Percentiles rank a stretch among this genome's conserved stretches.
phyloP scores from a whole-genome alignment of 1,140 invertebrate species.

The Zelostemma sp. region DNA sequence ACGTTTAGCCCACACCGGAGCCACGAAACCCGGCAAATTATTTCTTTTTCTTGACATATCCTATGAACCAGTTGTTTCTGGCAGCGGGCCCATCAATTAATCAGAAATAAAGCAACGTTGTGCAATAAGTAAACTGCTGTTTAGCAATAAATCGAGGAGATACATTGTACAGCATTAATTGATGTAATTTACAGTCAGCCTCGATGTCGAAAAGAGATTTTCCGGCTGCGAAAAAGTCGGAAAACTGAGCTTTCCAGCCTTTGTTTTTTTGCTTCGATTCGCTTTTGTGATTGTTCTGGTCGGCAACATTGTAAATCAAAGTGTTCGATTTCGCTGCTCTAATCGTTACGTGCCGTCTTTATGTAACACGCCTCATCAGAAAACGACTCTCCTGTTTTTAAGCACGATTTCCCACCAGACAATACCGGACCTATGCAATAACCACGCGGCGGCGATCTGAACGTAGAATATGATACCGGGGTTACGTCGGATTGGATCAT shows the following conservation, averaged over 20 bases:
- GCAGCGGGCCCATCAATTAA: constrained; percentile 19
- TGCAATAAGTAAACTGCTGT: constrained; percentile 5
- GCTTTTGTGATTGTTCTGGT: neutral
- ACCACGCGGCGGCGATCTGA: constrained; percentile 10
- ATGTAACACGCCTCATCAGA: constrained; percentile 12
- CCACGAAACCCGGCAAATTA: constrained; percentile 4
- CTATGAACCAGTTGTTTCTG: constrained; percentile 8
- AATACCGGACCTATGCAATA: constrained; percentile 10
- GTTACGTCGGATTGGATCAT: constrained; percentile 23
- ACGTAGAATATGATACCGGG: constrained; percentile 27
- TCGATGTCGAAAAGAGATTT: neutral
- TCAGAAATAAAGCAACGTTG: constrained; percentile 13
- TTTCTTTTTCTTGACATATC: constrained; percentile 6
- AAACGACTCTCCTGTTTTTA: constrained; percentile 15
- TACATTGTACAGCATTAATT: neutral
- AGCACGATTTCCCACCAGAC: constrained; percentile 1
- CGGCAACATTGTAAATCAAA: neutral
- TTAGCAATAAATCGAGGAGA: neutral
- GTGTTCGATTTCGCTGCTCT: constrained; percentile 1
- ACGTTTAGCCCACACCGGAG: too few species aligned
- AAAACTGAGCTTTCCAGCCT: too few species aligned
- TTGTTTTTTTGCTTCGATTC: neutral
- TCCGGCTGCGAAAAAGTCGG: neutral
- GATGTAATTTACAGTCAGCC: neutral
- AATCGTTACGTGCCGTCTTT: constrained; percentile 22